Evolutionary conservation across 2,113 vertebrate species (phyloP), one percentile per base, ranked within the genome.

Genomic region (Struthio camelus): DNA sequence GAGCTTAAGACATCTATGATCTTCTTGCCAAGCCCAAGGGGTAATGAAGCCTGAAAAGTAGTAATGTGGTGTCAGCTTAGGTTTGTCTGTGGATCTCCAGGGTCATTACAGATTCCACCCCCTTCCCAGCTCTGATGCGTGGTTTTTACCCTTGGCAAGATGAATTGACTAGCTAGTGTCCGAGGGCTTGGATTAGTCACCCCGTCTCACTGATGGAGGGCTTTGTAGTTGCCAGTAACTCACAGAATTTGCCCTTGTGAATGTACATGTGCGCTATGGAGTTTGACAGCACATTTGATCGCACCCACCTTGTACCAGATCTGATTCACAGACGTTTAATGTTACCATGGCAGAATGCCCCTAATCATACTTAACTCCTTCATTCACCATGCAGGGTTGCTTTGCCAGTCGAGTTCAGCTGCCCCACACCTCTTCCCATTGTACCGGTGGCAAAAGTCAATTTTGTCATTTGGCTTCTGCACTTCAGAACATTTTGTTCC

Each of bases 191-290:
- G 5, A 23, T 36, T 36, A 22, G 23, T 91, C 50, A 20, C 17
- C 48, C 50, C 38, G 11, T 64, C 54, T 78, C 9, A 1, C 28
- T 86, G 73, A 44, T 38, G 15, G 46, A 34, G 32, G n/a, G 46
- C 61, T 94, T 42, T 42, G 69, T 8, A 13, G 30, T 7, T 4
- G 1, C 22, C 38, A 66, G 48, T 16, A 27, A 22, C 58, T 14
- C 40, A 1, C 32, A 46, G 77, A 50, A 16, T 9, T 4, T 2
- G 28, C 24, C 38, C 27, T 44, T 25, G 18, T 2, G 18, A 53
- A 0, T 25, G 25, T 3, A 2, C 0, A 0, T 7, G 15, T 46
- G 76, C 1, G 0, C 16, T 3, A 0, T 27, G 65, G 10, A 15
- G 23, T 20, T 79, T 10, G 20, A 27, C 36, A 80, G 65, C 42